Evolutionary conservation across 2,113 vertebrate species (phyloP).

Genomic region (Caranx melampygus): DNA sequence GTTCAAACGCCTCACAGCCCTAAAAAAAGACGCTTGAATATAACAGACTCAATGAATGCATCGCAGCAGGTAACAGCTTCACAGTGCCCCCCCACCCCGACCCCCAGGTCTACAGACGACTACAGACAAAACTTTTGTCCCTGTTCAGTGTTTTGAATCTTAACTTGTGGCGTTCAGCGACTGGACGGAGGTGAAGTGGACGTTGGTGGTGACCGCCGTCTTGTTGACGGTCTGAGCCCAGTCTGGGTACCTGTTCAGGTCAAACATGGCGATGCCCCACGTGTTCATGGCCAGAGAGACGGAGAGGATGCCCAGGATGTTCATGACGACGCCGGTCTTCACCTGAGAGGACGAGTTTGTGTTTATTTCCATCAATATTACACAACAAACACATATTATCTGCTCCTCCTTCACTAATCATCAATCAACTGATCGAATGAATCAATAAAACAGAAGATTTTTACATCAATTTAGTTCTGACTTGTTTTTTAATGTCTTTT

Average conservation of each 20-base stretch:
- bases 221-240: constrained; percentile 89
- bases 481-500: too few species aligned
- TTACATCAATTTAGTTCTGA: too few species aligned
- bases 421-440: too few species aligned
- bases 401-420: too few species aligned
- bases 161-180: constrained; percentile 77
- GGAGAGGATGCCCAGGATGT: constrained; percentile 91
- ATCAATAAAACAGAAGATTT: too few species aligned
- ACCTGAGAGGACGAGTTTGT: constrained; percentile 81
- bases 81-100: background rate
- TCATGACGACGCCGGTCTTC: constrained; percentile 95
- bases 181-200: constrained; percentile 75
- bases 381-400: too few species aligned
- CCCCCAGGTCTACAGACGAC: background rate
- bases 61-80: constrained; percentile 13
- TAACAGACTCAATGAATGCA: background rate
- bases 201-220: constrained; percentile 62
- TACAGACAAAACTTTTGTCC: constrained; percentile 29
- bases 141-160: constrained; percentile 31
- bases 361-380: too few species aligned
- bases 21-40: constrained; percentile 17
- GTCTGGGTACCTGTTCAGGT: constrained; percentile 88
- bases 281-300: constrained; percentile 95
- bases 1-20: constrained; percentile 7
- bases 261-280: constrained; percentile 93